Base-by-base conservation (phyloP, 2,113 vertebrate genomes). In the Chaetodon trifascialis region DNA sequence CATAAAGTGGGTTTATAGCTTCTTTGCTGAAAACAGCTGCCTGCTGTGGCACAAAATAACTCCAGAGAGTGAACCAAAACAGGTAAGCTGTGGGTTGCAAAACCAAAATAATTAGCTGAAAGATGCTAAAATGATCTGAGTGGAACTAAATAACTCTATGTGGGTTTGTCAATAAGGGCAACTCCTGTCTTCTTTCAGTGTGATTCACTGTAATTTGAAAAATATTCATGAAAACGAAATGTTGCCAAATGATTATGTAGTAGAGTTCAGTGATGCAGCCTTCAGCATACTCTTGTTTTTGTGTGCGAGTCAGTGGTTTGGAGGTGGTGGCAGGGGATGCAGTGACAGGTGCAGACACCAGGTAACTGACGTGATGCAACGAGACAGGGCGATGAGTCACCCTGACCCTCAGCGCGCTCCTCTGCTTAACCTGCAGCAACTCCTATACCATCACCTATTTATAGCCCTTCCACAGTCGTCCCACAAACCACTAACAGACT, bases 281-380 rank as follows among this genome's bases (percentile, higher is more conserved):
- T 54, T 4, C 1, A 40, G 5, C 15, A n/a, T 46, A 64, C 59
- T 73, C 25, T 47, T 58, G 66, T 73, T 69, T 59, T 65, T 63
- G 2, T 6, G 64, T 1, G 46, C 73, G 64, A 70, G 65, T 81
- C 65, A 38, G 62, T 76, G 69, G 46, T 62, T 85, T 8, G 44
- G 77, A 11, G 46, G 58, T 19, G 79, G 54, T 36, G 73, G 73
- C 47, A 62, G 15, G 76, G 34, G 72, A 21, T 65, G 62, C 68
- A 72, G 78, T 80, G 88, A 83, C 88, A 93, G 89, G 87, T 91
- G 85, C 82, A 87, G 60, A 82, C 86, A 74, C 82, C 91, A 91
- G 90, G 91, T 91, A 84, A 83, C 88, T 91, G 90, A 94, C 90
- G 78, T 89, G 82, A 94, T 92, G 77, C 83, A 80, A 91, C 55